Percentiles rank a stretch among this genome's conserved stretches.
Conservation (phyloP, 1,140 invertebrate species). For the Radopholus similis region DNA sequence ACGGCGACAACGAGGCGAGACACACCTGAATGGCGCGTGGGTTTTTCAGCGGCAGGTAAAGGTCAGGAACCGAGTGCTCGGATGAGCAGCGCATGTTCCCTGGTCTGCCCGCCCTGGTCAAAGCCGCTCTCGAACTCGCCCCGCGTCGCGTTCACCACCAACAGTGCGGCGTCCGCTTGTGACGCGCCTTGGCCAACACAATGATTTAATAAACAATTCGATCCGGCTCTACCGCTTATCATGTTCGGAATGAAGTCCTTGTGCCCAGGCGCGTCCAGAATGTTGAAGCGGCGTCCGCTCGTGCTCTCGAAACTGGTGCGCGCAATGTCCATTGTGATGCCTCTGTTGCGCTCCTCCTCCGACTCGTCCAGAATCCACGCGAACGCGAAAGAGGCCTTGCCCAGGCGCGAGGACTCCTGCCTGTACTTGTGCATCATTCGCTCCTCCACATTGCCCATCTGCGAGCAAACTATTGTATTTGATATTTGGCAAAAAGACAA, state of each 20-base stretch:
- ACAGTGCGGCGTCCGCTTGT: constrained; percentile 89
- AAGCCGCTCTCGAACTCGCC: constrained; percentile 99
- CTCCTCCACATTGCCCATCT: constrained; percentile 80
- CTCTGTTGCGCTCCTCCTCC: constrained; percentile 76
- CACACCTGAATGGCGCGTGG: constrained; percentile 65
- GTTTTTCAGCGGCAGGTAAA: constrained; percentile 11
- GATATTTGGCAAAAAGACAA: not conserved
- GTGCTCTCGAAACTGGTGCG: constrained; percentile 73
- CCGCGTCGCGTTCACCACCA: constrained; percentile 86
- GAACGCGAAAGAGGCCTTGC: constrained; percentile 95
- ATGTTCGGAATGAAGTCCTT: constrained; percentile 96
- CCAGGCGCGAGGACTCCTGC: constrained; percentile 91
- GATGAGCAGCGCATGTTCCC: constrained; percentile 90
- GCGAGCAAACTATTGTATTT: constrained; percentile 23
- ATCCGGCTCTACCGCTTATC: constrained; percentile 71
- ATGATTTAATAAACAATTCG: not conserved
- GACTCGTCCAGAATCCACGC: constrained; percentile 99
- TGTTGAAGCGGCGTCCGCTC: constrained; percentile 71
- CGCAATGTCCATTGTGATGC: constrained; percentile 90
- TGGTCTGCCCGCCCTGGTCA: constrained; percentile 90
- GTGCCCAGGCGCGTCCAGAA: constrained; percentile 95
- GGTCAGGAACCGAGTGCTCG: constrained; percentile 73
- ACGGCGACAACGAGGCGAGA: constrained; percentile 71
- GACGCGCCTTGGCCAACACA: constrained; percentile 70
- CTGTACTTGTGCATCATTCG: constrained; percentile 93